Evolutionary conservation across 1,140 invertebrate genomes (phyloP).

Genomic region (Diachasmimorpha longicaudata): DNA sequence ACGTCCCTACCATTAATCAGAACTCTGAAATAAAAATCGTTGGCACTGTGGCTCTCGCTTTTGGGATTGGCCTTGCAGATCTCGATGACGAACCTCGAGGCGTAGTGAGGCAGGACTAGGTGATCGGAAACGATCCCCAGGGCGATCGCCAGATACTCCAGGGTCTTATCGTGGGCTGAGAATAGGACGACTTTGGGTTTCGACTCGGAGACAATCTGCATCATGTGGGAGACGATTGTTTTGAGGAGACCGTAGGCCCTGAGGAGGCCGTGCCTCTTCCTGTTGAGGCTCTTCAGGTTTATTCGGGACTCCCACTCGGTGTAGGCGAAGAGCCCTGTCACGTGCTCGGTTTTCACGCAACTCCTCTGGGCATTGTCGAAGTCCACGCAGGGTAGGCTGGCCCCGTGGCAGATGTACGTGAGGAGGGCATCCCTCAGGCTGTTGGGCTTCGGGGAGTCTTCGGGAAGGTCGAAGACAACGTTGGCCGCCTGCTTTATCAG

Average conservation of each 20-base stretch:
- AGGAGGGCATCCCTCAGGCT: conserved; percentile 81
- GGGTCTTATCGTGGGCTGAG: conserved; percentile 89
- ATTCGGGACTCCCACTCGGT: conserved; percentile 77
- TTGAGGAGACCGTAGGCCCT: conserved; percentile 78
- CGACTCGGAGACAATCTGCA: conserved; percentile 77
- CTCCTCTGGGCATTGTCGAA: conserved; percentile 56
- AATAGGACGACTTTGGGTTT: conserved; percentile 84
- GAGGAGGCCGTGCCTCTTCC: conserved; percentile 72
- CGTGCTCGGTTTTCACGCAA: conserved; percentile 72
- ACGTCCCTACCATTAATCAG: conserved; percentile 88
- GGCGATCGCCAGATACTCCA: conserved; percentile 81
- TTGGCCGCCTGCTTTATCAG: conserved; percentile 70
- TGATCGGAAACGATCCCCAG: conserved; percentile 72
- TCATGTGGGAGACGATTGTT: conserved; percentile 79
- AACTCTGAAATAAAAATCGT: conserved; percentile 79
- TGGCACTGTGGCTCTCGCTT: conserved; percentile 59
- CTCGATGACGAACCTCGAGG: conserved; percentile 85
- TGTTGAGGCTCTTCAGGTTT: conserved; percentile 69
- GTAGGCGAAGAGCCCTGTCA: conserved; percentile 76
- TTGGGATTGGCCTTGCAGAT: conserved; percentile 68
- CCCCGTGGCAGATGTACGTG: conserved; percentile 83
- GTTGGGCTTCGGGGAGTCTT: conserved; percentile 70
- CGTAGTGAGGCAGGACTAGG: conserved; percentile 74
- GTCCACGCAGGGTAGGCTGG: conserved; percentile 74
- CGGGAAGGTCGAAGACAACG: conserved; percentile 69